Evolutionary conservation across 2,797 vertebrate species (phyloP), one percentile per base, ranked within the genome.

Genomic region (Hippoglossus hippoglossus): DNA sequence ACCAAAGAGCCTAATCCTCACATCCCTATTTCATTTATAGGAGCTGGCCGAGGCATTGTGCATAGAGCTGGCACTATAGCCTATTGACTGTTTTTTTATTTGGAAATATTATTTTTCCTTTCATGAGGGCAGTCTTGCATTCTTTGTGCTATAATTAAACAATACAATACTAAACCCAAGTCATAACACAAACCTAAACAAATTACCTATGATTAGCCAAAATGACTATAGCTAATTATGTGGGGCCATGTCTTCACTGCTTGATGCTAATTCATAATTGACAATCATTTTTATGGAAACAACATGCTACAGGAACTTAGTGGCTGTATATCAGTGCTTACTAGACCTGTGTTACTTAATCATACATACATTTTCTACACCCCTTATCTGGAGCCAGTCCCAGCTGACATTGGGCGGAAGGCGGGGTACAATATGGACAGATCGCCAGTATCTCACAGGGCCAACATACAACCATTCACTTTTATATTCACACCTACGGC

Each of bases 71-170:
- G 50, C 46, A 80, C 59, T 75, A 49, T 54, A 58, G 70, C 52
- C 50, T 41, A 47, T 18, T 46, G 22, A 62, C 51, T 58, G 54
- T 13, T 56, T 87, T 80, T 76, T 22, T 24, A 12, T 54, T 78
- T 63, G 51, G 49, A 80, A 78, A 85, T 82, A 10, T 63, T 63
- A 21, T 49, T 70, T 73, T 34, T 67, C 25, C 58, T 50, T 72
- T 73, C 16, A 36, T 46, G 15, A 63, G 28, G 51, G 44, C 36
- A 66, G 60, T 55, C 52, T 56, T 53, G 77, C 73, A 55, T 57
- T 53, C 67, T 54, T 71, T 28, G 25, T 5, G 16, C 41, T 25
- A 34, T 65, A 31, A 46, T 53, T 34, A 75, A 75, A 54, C 41
- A 50, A 25, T 28, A 53, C 58, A 59, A 25, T 2, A 2, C 47